Base-by-base conservation (phyloP, 2,113 vertebrate genomes). In the Monarcha castaneiventris region DNA sequence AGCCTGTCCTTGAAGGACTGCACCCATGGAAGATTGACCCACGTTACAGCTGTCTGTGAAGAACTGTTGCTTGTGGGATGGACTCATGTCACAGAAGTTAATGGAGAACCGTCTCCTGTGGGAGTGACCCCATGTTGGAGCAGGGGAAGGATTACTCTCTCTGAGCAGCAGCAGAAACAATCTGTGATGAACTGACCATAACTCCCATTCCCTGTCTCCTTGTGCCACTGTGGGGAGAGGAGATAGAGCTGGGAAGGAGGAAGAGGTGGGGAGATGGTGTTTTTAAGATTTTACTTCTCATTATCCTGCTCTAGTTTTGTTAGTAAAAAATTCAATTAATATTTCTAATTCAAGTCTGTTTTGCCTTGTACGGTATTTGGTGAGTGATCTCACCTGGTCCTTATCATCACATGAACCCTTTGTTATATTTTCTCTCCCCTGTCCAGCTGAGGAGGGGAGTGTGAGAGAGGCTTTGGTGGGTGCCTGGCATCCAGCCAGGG, bases 361-460 rank as follows among this genome's bases (percentile, higher is more conserved):
- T 77, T 77, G 9, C 54, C 22, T 22, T 33, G 44, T 32, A 68
- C 0, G 0, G 6, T 37, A 10, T 51, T 76, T 30, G 17, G 9
- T 12, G 22, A 44, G 9, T 29, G 27, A 22, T 61, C 37, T 52
- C 32, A 61, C 22, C 27, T 68, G 17, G 11, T 52, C 3, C 3
- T 44, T 77, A 37, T 77, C 33, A 27, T 12, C 9, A 27, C 12
- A 19, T 19, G 10, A 46, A 13, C 27, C 3, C 6, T 51, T 37
- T 52, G 15, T 29, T 37, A 29, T 8, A 16, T 69, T 69, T 86
- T 54, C 22, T 44, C 18, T 69, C 33, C 7, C 22, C 9, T 44
- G 11, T 61, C 37, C 46, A 23, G 5, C 22, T 69, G 63, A 52
- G 9, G 37, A 33, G 11, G 11, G 3, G 4, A 52, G 27, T 22